Percentiles rank a stretch among this genome's conserved stretches.
These are phyloP conservation scores for Pheosia tremula DNA, from an alignment of 2,888 invertebrate species.

Conservation along the genomic window DNA sequence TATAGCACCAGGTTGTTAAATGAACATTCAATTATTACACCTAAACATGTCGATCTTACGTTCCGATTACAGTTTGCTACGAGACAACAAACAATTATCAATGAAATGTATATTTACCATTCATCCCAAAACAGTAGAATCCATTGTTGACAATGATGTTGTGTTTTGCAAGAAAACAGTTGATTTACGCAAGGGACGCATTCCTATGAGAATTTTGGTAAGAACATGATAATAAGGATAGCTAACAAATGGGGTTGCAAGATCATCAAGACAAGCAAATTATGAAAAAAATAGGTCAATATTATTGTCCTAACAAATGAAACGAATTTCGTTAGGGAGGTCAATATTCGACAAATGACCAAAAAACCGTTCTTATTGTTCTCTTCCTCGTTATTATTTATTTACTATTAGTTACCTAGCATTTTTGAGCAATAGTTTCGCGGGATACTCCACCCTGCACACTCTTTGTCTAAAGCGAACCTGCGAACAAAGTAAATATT, in stretches of 20 bases:
- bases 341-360: no score
- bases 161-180: conserved; percentile 9
- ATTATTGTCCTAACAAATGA: no score
- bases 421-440: no score
- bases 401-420: no score
- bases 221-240: not conserved
- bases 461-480: no score
- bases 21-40: not conserved
- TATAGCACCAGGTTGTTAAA: not conserved
- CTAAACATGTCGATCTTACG: not conserved
- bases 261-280: not conserved
- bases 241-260: not conserved
- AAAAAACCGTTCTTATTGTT: no score
- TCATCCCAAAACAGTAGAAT: not conserved
- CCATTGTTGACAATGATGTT: conserved; percentile 6
- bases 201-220: not conserved
- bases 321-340: no score
- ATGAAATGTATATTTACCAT: not conserved
- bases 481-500: no score
- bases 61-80: not conserved
- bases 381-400: no score
- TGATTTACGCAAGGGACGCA: not conserved
- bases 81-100: not conserved
- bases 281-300: no score
- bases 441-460: no score